Evolutionary conservation across 2,888 invertebrate genomes (phyloP), one percentile per base, ranked within the genome.

Genomic region (Microdon myrmicae): DNA sequence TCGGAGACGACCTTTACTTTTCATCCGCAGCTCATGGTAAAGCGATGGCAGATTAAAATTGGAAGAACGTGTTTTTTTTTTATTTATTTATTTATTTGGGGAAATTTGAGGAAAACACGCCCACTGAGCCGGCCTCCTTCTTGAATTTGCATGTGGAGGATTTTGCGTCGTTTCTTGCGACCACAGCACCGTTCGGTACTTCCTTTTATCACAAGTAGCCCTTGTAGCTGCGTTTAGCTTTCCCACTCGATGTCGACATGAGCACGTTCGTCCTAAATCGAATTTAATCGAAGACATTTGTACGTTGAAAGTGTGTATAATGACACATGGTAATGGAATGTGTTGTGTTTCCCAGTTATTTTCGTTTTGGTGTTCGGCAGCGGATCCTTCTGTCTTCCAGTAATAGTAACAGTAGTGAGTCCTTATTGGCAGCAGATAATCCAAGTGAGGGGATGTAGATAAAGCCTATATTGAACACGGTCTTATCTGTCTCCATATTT

Each of bases 261-360:
- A 47, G 58, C 58, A 64, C 41, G 58, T 64, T 64, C n/a, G n/a
- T 58, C 53, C 45, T 64, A 64, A 64, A 64, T 64, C 64, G 64
- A 64, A 64, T 64, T 64, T 58, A 64, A 64, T 64, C 64, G 64
- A 64, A 58, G 51, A 58, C 64, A 64, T 64, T 64, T 58, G 64
- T 64, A 64, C 64, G 58, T 58, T 58, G 51, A 64, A 49, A 51
- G 51, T 47, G 64, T 64, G 64, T 58, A 58, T 64, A 64, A 64
- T 64, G 64, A 64, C 53, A 58, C 58, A 58, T 56, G 56, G 51
- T 58, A 64, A 58, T 58, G 64, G 64, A 64, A 64, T 64, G 64
- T 64, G 51, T 64, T 64, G 47, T 51, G 64, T 64, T 64, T 47
- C 58, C 41, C 47, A 64, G 51, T 64, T 58, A 51, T 41, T 64